phyloP scores from a whole-genome alignment of 2,888 invertebrate genomes.

The Ypsolopha scabrella region DNA sequence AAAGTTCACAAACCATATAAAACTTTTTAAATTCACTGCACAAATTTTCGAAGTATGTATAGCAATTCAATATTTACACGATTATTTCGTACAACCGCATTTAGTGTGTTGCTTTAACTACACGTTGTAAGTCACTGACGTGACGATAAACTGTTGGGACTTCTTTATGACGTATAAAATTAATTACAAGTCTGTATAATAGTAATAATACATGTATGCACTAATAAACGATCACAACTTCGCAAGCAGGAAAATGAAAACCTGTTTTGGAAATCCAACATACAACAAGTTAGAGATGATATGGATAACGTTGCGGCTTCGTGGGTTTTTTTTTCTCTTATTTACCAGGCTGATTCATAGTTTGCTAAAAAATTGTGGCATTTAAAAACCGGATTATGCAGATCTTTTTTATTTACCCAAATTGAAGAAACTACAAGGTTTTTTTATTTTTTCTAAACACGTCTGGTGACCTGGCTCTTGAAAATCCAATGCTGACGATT shows the following conservation, averaged over 20 bases:
- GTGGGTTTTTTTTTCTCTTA: neutral
- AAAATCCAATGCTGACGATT: too few relatives aligned
- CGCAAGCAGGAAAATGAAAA: slow-evolving; percentile 1
- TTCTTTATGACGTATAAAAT: neutral
- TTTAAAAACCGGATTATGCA: too few relatives aligned
- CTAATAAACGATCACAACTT: neutral
- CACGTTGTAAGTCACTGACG: neutral
- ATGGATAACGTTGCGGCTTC: neutral
- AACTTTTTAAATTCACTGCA: neutral
- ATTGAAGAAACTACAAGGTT: too few relatives aligned
- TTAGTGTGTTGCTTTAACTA: neutral
- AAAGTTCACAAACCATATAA: neutral
- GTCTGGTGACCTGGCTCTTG: too few relatives aligned
- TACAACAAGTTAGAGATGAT: neutral
- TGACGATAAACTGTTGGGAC: neutral
- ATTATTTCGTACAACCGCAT: neutral
- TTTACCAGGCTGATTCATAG: neutral
- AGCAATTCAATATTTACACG: neutral
- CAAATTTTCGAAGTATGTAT: too few relatives aligned
- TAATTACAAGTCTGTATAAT: neutral
- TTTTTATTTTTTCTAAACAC: too few relatives aligned
- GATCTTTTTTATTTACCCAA: too few relatives aligned
- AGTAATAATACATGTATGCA: neutral
- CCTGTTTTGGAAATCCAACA: neutral
- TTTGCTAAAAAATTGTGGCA: too few relatives aligned